Conservation (phyloP, 2,888 invertebrate species). For the Heliconius erato region DNA sequence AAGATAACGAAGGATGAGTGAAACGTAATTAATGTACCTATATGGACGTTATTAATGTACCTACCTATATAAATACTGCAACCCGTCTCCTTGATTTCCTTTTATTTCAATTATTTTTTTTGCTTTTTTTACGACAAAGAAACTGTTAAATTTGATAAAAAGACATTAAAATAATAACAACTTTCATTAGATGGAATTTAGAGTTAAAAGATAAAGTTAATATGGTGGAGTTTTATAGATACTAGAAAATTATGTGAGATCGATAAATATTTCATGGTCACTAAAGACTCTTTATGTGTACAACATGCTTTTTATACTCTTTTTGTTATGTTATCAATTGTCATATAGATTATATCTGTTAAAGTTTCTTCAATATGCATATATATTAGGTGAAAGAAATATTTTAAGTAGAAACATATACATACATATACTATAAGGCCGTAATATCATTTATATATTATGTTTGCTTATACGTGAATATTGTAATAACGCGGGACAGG, state of each 20-base stretch:
- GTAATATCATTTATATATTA: not conserved
- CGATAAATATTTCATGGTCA: not conserved
- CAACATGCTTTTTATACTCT: not conserved
- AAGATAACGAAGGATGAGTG: no score
- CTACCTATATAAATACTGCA: no score
- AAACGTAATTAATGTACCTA: no score
- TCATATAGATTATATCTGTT: not conserved
- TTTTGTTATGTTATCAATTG: not conserved
- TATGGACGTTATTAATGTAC: no score
- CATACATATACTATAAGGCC: not conserved
- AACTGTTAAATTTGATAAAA: not conserved
- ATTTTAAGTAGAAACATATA: no score
- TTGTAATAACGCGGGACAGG: not conserved
- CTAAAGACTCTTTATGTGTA: not conserved
- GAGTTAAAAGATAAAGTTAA: slow-evolving; percentile 10
- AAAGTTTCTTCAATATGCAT: not conserved
- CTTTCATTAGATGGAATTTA: slow-evolving; percentile 7
- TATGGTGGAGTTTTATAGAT: not conserved
- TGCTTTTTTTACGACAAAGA: not conserved
- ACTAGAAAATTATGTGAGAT: slow-evolving; percentile 7
- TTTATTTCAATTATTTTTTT: no score
- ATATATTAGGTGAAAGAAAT: not conserved
- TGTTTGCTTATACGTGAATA: not conserved
- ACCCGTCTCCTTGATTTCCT: no score
- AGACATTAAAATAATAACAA: not conserved